Evolutionary conservation across 2,888 invertebrate genomes (phyloP).

Genomic region (Acheta domesticus): DNA sequence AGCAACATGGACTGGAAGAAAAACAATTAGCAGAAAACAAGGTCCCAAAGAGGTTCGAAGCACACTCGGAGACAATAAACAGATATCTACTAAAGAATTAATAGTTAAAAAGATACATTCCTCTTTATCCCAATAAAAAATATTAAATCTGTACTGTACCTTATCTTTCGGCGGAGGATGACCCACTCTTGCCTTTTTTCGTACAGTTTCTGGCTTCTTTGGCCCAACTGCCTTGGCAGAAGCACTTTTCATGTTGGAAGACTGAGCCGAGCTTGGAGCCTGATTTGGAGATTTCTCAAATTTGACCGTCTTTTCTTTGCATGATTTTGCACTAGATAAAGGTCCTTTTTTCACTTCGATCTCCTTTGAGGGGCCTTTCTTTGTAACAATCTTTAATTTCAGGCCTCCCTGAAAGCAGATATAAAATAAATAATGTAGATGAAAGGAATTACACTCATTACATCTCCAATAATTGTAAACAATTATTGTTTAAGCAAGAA

Average conservation of each 20-base stretch:
- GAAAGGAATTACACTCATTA: not conserved
- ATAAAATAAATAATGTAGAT: slow-evolving; percentile 25
- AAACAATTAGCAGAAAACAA: too few relatives aligned
- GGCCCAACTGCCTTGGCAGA: slow-evolving; percentile 1
- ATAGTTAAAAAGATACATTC: too few relatives aligned
- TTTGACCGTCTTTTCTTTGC: slow-evolving; percentile 19
- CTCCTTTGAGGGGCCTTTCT: slow-evolving; percentile 37
- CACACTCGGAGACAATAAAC: too few relatives aligned
- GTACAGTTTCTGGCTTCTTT: not conserved
- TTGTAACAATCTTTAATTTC: slow-evolving; percentile 51
- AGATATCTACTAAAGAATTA: too few relatives aligned
- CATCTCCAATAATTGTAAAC: slow-evolving; percentile 34
- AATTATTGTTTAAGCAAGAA: slow-evolving; percentile 41
- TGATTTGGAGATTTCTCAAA: slow-evolving; percentile 20
- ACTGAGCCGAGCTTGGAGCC: not conserved
- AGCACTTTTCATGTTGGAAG: not conserved
- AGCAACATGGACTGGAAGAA: too few relatives aligned
- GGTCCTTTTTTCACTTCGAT: slow-evolving; percentile 23
- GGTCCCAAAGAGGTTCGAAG: too few relatives aligned
- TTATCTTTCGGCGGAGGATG: too few relatives aligned
- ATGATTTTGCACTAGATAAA: slow-evolving; percentile 8
- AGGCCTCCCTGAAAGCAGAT: slow-evolving; percentile 48
- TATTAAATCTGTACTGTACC: too few relatives aligned
- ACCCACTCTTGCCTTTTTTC: not conserved
- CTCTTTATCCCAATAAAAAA: too few relatives aligned